Evolutionary conservation across 2,888 invertebrate genomes (phyloP).

Genomic region (Himalopsyche japonica): DNA sequence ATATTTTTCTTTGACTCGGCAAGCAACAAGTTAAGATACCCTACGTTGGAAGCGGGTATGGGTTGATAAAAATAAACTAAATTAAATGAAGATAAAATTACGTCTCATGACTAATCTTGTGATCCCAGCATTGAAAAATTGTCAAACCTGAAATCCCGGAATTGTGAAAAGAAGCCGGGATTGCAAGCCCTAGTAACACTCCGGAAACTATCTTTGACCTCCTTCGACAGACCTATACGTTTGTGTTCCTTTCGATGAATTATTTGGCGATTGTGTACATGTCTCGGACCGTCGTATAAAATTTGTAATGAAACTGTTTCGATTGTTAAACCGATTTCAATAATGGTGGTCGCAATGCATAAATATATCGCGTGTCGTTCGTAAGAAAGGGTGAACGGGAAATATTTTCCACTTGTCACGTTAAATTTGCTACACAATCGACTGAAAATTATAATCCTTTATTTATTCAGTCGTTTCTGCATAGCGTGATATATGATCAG

Average conservation of each 20-base stretch:
- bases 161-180: no score
- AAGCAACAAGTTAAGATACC: no score
- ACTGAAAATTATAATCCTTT: neutral
- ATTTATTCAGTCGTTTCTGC: neutral
- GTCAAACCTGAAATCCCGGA: no score
- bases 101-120: no score
- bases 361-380: constrained; percentile 2
- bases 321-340: neutral
- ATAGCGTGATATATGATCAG: neutral
- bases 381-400: neutral
- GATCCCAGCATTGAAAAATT: no score
- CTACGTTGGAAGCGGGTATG: no score
- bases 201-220: no score
- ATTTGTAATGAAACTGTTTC: neutral
- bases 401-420: neutral
- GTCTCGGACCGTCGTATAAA: neutral
- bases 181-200: no score
- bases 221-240: no score
- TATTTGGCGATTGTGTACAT: neutral
- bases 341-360: neutral
- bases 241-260: neutral
- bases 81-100: no score
- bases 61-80: no score
- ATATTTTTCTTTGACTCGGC: no score
- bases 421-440: neutral